A percentile compares a stretch with the other conserved stretches of the same genome.
Conservation (phyloP, 2,888 invertebrate species). For the Sminthurides aquaticus region DNA sequence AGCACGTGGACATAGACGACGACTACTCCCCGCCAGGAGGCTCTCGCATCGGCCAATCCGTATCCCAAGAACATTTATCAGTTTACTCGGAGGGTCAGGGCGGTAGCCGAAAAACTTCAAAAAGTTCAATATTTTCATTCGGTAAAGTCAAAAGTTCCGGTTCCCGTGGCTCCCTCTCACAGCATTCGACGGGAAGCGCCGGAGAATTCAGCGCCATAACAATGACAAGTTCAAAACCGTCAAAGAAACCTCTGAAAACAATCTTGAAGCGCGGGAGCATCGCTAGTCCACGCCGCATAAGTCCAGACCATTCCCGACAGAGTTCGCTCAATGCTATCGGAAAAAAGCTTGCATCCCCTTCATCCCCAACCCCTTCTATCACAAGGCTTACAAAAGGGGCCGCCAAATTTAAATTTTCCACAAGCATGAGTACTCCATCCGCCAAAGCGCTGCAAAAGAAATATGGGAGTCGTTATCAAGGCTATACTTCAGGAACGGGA, state of each 20-base stretch:
- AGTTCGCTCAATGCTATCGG: constrained; percentile 14
- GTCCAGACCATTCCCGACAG: neutral
- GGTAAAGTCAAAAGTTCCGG: neutral
- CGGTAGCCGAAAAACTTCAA: constrained; percentile 10
- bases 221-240: neutral
- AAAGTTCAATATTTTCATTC: constrained; percentile 17
- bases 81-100: constrained; percentile 8
- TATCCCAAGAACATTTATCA: constrained; percentile 5
- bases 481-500: no score
- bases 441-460: constrained; percentile 17
- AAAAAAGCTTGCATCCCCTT: constrained; percentile 14
- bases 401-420: neutral
- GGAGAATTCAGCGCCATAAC: constrained; percentile 8
- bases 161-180: constrained; percentile 7
- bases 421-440: neutral
- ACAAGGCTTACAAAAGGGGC: constrained; percentile 4
- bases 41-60: neutral
- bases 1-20: constrained; percentile 20
- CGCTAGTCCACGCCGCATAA: neutral
- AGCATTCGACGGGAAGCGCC: constrained; percentile 5
- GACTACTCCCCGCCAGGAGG: neutral
- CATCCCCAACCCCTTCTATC: constrained; percentile 21
- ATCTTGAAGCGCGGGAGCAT: constrained; percentile 12
- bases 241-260: constrained; percentile 17
- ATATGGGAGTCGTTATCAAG: constrained; percentile 6